Base-by-base conservation (phyloP, 2,113 vertebrate genomes). In the Prolemur simus region DNA sequence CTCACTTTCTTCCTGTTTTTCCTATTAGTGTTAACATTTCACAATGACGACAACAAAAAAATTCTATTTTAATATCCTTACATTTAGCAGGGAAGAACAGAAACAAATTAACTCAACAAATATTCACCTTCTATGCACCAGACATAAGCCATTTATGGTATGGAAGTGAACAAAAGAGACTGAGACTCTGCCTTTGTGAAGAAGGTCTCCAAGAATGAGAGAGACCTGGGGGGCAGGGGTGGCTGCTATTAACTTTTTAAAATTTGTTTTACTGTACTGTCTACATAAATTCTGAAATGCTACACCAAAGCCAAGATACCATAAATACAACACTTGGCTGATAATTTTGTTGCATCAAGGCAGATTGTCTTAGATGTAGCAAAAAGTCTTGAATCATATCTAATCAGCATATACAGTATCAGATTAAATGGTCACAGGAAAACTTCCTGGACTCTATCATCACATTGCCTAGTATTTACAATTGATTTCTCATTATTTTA, bases 1-100 rank as follows among this genome's bases (percentile, higher is more conserved):
- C 97, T 99, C 99, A 23, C 99, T 99, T 98, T 99, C 99, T 98
- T 99, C 99, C 96, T 99, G 99, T 97, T 99, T 99, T 97, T 99
- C 99, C 99, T 99, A 96, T 98, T 97, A 73, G 87, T 78, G 45
- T 74, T 74, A 91, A 96, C 13, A 10, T 97, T 96, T 97, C 74
- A 97, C 68, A 97, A 96, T 11, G 95, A 95, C 32, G 12, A 80
- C 52, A 64, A 84, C 60, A 80, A 71, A 87, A 81, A 66, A 1
- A 21, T 73, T 90, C 58, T 60, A 87, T 47, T 92, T 97, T 96
- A 96, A 76, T 89, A 32, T 90, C 58, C 29, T 94, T 94, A 49
- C 71, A 96, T 52, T 96, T 86, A 96, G 60, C 64, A 94, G 17
- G 29, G 37, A 81, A 92, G 37, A 23, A 73, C 6, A 86, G 10